Percentiles rank a stretch among this genome's conserved stretches.
Conservation (phyloP, 2,888 invertebrate genomes). For the Hartigia nigra region DNA sequence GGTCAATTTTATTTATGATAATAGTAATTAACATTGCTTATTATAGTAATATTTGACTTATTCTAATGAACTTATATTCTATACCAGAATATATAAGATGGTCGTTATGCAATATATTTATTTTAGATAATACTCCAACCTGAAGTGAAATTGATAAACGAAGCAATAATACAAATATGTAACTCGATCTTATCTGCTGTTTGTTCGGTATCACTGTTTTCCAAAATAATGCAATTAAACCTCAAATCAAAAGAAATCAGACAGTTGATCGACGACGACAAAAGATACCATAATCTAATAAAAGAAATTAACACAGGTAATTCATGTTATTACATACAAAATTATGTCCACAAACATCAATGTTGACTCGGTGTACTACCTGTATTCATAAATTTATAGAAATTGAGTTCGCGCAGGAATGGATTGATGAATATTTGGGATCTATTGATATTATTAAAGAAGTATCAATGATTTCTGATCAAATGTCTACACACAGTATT, state of each 20-base stretch:
- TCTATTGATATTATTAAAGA: constrained; percentile 6
- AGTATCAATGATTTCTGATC: constrained; percentile 2
- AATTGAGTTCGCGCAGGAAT: neutral
- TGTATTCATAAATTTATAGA: constrained; percentile 5
- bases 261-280: constrained; percentile 3
- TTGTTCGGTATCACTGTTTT: constrained; percentile 10
- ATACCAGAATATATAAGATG: neutral
- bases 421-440: constrained; percentile 6
- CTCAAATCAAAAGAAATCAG: constrained; percentile 3
- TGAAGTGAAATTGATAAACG: constrained; percentile 15
- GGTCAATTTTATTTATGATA: constrained; percentile 2
- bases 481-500: neutral
- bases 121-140: constrained; percentile 15
- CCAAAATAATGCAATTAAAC: constrained; percentile 2
- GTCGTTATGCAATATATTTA: neutral
- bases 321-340: neutral
- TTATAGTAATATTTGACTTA: neutral
- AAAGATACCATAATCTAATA: constrained; percentile 4
- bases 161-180: constrained; percentile 9
- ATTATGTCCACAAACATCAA: neutral
- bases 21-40: neutral
- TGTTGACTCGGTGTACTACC: neutral
- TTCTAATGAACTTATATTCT: neutral
- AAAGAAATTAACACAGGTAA: constrained; percentile 9
- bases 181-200: neutral